Base-by-base conservation (phyloP, 2,888 invertebrate genomes). In the Eustalomyia histrio region DNA sequence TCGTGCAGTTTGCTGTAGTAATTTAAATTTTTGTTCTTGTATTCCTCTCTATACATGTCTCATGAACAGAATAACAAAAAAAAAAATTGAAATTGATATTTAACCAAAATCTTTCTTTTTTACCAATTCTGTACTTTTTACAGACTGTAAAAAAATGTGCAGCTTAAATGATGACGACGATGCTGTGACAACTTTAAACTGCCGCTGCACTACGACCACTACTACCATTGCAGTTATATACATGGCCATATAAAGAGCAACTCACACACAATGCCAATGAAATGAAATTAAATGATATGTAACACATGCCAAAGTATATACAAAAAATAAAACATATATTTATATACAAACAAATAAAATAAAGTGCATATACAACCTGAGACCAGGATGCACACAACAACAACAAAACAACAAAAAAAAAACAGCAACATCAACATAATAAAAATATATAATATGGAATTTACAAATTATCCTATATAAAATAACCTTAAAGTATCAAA, bases 91-190 rank as follows among this genome's bases (percentile, higher is more conserved):
- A 75, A 81, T 81, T 78, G 74, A 67, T 81, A 71, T 81, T 81
- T 78, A 81, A 78, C 82, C 75, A 80, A 80, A 78, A 76, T 80
- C 73, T 79, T 79, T 80, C 55, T 83, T 82, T 74, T 82, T 74
- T 82, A 60, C 75, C 80, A 76, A 75, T 78, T 71, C 75, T 78
- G 79, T 80, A 75, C 67, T 76, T 71, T 72, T 82, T 75, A 53
- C 71, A 67, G 79, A 83, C 75, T 29, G 80, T 69, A 80, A 60
- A 72, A 78, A 75, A 67, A 80, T 72, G 67, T 79, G 72, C 83
- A 84, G 84, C 83, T 83, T 81, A 83, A 85, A 82, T 75, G 81
- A 63, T 75, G 76, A 71, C 63, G 65, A 84, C 67, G 74, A 78
- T 74, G 81, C 74, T 75, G 73, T 81, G 78, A 78, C 78, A 81